Base-by-base conservation (phyloP, 1,140 invertebrate genomes). In the Uloborus diversus region DNA sequence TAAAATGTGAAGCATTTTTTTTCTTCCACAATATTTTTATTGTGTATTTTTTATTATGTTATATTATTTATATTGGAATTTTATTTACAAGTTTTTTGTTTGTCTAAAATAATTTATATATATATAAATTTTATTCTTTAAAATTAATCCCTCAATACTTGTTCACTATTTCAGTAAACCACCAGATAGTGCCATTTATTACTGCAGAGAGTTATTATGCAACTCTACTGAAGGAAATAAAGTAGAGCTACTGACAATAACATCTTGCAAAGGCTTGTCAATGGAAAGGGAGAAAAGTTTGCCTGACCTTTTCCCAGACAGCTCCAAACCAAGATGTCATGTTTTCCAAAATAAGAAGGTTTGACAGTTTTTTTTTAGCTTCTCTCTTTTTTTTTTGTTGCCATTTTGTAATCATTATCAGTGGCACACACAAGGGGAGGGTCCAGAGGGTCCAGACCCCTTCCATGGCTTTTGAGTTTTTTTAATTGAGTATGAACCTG, bases 221-320 rank as follows among this genome's bases (percentile, higher is more conserved):
- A 90, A 92, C 85, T 93, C 94, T 5, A 87, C 96, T 81, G 95
- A 97, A 89, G 92, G 92, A 79, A 88, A 95, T 82, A 88, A 92
- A 81, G 89, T 98, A 20, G 95, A 98, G 88, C 85, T 98, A 51
- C 84, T 98, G 57, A 98, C 96, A 25, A 93, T 98, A 85, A 91
- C 93, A 27, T 95, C 94, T 1, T 91, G 91, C 85, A 91, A 94
- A 86, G 93, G 92, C 37, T 93, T 95, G 47, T 90, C 90, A 13
- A 87, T 86, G 28, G 89, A 91, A 82, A 88, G 91, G 83, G 95
- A 96, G 87, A 89, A 90, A 3, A 88, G 90, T 82, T 87, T 96
- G 81, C 91, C 90, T 66, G 90, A 93, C 85, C 88, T 96, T 66
- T 96, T 96, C 88, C 94, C 93, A 1, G 85, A 88, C 14, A 90